Conservation (phyloP, 2,113 vertebrate genomes). For the Cichladusa arquata region DNA sequence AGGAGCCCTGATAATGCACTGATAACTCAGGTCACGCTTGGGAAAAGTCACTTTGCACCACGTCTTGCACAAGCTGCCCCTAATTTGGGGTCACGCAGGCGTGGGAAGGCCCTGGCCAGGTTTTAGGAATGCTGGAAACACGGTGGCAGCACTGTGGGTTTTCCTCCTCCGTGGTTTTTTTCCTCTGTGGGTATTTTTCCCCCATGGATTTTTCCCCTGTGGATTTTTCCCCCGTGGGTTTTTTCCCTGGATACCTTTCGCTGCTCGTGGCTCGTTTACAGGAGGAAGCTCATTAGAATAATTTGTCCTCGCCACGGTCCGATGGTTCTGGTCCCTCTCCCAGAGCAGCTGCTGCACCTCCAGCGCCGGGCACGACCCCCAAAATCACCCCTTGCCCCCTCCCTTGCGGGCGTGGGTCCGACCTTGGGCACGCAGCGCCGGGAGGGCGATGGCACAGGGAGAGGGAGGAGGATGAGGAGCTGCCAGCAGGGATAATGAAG, state of each 20-base stretch:
- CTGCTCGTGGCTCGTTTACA: neutral
- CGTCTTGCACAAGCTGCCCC: neutral
- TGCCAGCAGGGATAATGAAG: neutral
- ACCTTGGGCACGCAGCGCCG: neutral
- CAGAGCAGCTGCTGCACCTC: neutral
- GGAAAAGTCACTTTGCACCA: rapidly evolving
- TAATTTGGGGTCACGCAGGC: rapidly evolving
- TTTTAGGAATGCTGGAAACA: neutral
- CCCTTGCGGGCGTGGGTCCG: rapidly evolving
- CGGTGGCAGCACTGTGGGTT: rapidly evolving
- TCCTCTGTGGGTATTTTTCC: neutral
- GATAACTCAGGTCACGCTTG: neutral
- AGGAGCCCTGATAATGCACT: neutral
- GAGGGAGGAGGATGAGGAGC: neutral
- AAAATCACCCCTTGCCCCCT: neutral
- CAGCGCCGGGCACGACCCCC: neutral
- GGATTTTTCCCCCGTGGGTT: neutral
- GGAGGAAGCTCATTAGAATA: constrained; percentile 16
- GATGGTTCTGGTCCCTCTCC: neutral
- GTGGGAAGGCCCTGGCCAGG: rapidly evolving
- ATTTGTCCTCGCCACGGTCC: neutral
- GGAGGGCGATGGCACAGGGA: neutral
- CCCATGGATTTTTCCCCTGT: neutral
- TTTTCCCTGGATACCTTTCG: neutral
- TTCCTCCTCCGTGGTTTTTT: neutral